Conservation (phyloP, 2,888 invertebrate genomes). For the Drosophila tanythrix region DNA sequence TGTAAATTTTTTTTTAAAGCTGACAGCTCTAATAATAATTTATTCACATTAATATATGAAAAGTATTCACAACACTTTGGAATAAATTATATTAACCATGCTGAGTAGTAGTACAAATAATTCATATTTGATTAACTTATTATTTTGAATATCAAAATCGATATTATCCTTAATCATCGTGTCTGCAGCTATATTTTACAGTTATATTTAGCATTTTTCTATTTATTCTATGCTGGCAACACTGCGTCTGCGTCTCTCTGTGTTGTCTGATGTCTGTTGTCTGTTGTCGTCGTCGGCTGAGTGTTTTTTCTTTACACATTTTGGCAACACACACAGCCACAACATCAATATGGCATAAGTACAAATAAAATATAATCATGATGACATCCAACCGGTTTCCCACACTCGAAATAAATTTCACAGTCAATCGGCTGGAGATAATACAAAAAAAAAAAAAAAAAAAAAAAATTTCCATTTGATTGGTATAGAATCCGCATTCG, state of each 20-base stretch:
- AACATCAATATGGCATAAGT: slow-evolving; percentile 52
- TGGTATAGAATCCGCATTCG: slow-evolving; percentile 33
- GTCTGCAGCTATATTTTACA: not conserved
- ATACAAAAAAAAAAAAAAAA: not conserved
- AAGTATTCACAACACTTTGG: not conserved
- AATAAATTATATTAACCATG: not conserved
- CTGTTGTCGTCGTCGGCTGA: slow-evolving; percentile 4
- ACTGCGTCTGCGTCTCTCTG: not conserved
- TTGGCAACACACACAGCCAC: slow-evolving; percentile 49
- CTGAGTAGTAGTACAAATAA: not conserved
- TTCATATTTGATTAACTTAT: not conserved
- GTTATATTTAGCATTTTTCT: not conserved
- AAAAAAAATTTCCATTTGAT: slow-evolving; percentile 30
- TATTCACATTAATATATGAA: not conserved
- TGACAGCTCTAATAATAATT: not conserved
- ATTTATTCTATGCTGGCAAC: not conserved
- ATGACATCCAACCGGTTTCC: slow-evolving; percentile 73
- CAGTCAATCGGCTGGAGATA: slow-evolving; percentile 47
- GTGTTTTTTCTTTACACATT: slow-evolving; percentile 49
- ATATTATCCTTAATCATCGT: not conserved
- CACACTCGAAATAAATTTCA: slow-evolving; percentile 29
- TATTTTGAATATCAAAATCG: not conserved
- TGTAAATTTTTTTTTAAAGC: too few species aligned
- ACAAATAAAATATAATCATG: slow-evolving; percentile 61
- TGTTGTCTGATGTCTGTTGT: not conserved